Percentiles rank a stretch among this genome's conserved stretches.
These are phyloP conservation scores for Leptobrachium ailaonicum DNA, from an alignment of 2,113 vertebrate genomes.

Conservation along the genomic window DNA sequence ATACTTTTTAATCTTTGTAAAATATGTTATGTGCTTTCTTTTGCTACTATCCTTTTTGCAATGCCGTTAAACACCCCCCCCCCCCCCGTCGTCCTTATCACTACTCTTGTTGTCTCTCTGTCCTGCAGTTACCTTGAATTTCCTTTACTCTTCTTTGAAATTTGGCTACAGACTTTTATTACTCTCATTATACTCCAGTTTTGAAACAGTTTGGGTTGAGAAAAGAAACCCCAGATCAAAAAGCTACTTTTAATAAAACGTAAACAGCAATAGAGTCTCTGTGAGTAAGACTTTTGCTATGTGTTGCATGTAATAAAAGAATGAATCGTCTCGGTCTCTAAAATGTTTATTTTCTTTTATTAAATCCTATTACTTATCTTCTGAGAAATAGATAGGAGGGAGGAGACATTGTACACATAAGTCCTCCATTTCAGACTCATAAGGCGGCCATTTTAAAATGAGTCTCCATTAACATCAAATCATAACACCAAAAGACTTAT, in stretches of 20 bases:
- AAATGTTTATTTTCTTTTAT: not conserved
- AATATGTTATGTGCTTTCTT: not conserved
- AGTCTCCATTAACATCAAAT: not conserved
- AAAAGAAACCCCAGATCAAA: not conserved
- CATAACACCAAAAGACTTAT: not conserved
- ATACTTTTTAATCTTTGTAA: constrained; percentile 5
- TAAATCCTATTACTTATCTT: not conserved
- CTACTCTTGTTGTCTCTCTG: not conserved
- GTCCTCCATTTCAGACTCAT: not conserved
- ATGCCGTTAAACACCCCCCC: not conserved
- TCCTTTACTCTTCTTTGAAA: not conserved
- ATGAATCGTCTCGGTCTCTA: not conserved
- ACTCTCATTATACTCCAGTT: not conserved
- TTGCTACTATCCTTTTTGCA: not conserved
- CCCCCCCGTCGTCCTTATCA: not conserved
- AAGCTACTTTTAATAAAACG: not conserved
- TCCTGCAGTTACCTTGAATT: not conserved
- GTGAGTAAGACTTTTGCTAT: not conserved
- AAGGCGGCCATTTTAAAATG: not conserved
- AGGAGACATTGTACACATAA: not conserved
- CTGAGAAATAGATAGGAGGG: not conserved
- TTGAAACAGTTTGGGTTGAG: not conserved
- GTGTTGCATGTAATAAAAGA: not conserved
- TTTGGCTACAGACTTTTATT: not conserved
- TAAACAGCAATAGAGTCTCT: not conserved